These are phyloP conservation scores for Triops longicaudatus DNA, from an alignment of 1,140 invertebrate genomes.

Conservation along the genomic window DNA sequence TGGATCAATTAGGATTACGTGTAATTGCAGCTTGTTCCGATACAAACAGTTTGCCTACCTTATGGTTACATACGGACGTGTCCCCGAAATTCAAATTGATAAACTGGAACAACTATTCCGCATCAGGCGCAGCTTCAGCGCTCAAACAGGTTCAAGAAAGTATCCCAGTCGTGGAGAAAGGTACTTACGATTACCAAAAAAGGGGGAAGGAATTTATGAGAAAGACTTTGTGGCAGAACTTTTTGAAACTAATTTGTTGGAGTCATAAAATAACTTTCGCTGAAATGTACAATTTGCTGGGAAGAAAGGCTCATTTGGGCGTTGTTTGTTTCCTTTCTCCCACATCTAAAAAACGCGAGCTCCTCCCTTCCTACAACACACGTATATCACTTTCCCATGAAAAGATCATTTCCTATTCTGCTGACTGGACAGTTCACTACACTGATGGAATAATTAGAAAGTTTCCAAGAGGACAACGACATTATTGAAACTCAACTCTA, in stretches of 20 bases:
- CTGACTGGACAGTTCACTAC: background rate
- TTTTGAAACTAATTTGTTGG: too few relatives aligned
- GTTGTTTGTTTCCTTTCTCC: conserved; percentile 4
- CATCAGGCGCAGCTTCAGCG: background rate
- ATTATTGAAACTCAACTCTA: background rate
- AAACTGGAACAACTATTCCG: background rate
- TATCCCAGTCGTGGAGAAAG: background rate
- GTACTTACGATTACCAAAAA: background rate
- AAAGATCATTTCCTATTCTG: background rate
- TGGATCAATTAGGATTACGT: conserved; percentile 24
- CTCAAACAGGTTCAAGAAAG: background rate
- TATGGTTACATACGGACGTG: conserved; percentile 23
- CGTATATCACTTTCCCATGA: background rate
- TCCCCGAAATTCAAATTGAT: background rate
- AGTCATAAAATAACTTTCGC: background rate
- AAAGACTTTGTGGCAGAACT: background rate
- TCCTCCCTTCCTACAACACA: conserved; percentile 2
- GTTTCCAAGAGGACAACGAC: background rate
- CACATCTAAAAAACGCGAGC: background rate
- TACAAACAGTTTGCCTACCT: background rate
- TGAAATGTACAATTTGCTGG: background rate
- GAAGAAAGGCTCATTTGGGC: background rate
- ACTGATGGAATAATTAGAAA: too few relatives aligned
- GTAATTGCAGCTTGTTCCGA: conserved; percentile 24
- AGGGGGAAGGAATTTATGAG: background rate